These are phyloP conservation scores for Zingel zingel DNA, from an alignment of 2,113 vertebrate genomes.

Conservation along the genomic window DNA sequence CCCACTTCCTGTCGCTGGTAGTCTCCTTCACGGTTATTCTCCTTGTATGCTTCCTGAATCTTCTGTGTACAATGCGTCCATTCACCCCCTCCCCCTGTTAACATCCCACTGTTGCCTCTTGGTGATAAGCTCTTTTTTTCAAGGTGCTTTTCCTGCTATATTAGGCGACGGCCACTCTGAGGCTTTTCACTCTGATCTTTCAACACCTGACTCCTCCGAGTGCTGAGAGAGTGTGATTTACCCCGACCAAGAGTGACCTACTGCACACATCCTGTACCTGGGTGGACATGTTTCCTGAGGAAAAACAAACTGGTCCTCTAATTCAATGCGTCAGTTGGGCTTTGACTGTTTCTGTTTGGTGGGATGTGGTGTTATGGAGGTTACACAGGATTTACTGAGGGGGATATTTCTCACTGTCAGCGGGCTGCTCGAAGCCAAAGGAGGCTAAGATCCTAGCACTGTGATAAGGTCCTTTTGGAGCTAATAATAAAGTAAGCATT, in stretches of 20 bases:
- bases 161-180: constrained; percentile 80
- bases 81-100: neutral
- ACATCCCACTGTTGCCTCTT: constrained; percentile 40
- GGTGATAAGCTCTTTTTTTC: constrained; percentile 63
- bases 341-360: constrained; percentile 27
- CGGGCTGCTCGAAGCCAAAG: constrained; percentile 52
- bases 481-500: constrained; percentile 45
- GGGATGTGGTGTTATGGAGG: constrained; percentile 21
- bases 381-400: constrained; percentile 5
- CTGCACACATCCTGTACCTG: constrained; percentile 58
- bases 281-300: constrained; percentile 63
- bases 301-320: constrained; percentile 43
- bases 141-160: constrained; percentile 70
- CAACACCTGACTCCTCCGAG: constrained; percentile 46
- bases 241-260: constrained; percentile 28
- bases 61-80: constrained; percentile 18
- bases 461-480: constrained; percentile 68
- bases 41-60: constrained; percentile 35
- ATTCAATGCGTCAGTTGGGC: constrained; percentile 51
- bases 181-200: constrained; percentile 67
- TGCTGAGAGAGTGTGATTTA: constrained; percentile 45
- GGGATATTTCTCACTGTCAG: constrained; percentile 21
- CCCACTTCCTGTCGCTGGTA: constrained; percentile 19
- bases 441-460: constrained; percentile 72
- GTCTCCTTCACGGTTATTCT: constrained; percentile 21